Evolutionary conservation across 2,113 vertebrate genomes (phyloP), one percentile per base, ranked within the genome.

Genomic region (Oncorhynchus masou): DNA sequence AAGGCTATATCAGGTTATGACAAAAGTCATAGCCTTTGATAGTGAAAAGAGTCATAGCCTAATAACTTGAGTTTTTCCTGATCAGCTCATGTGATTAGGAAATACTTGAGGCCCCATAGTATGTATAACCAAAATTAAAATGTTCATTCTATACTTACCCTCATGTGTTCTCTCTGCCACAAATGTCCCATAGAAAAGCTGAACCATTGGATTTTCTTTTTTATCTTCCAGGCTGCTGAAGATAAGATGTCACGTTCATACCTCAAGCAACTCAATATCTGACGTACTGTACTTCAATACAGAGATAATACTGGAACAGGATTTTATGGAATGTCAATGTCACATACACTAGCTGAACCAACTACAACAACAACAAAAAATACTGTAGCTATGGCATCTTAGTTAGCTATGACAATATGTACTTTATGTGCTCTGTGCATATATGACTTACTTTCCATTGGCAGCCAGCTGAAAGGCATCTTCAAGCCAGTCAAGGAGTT

Each of bases 401-500:
- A 54, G 51, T 54, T 13, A 54, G 15, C 51, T 11, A 45, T 45
- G 39, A 45, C 39, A 45, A 11, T 1, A 11, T 45, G 39, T 45
- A 25, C 51, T 45, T 9, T 11, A 45, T 12, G n/a, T 45, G 8
- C 8, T 12, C 39, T 45, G n/a, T n/a, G n/a, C n/a, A n/a, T n/a
- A n/a, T n/a, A n/a, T 29, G 69, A 94, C 96, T 94, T 91, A 98
- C 97, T 89, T 93, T 87, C 87, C 92, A n/a, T 92, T 94, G 68
- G 96, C 95, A n/a, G 96, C 88, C 7, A 97, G 91, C 88, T 99
- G 97, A 91, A 99, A 99, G 0, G 97, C 95, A 0, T 99, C 98
- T 78, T 99, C 98, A 3, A 99, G 91, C 98, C 98, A 98, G 84
- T 99, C 97, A 73, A 99, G 94, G 5, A 99, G 95, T 76, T 98